A percentile compares a stretch with the other conserved stretches of the same genome.
Evolutionary conservation across 2,113 vertebrate genomes (phyloP).

Genomic region (Calyptomena viridis): DNA sequence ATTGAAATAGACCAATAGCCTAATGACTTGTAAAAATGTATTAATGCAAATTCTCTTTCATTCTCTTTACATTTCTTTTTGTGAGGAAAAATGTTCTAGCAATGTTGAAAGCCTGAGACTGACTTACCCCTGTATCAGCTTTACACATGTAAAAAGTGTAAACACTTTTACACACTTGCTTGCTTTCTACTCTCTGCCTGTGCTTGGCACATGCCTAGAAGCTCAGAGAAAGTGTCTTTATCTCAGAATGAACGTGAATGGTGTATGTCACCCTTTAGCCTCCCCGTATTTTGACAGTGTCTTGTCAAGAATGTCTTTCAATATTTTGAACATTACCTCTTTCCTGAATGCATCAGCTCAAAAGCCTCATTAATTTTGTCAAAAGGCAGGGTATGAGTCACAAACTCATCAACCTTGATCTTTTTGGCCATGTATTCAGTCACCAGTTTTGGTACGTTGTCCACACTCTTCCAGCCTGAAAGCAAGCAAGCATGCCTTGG

Average conservation of each 20-base stretch:
- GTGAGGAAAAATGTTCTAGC: not conserved
- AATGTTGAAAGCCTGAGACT: not conserved
- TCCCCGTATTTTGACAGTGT: not conserved
- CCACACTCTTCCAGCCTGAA: conserved; percentile 82
- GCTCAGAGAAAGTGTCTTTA: not conserved
- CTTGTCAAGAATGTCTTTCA: not conserved
- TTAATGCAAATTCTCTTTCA: not conserved
- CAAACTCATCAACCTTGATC: conserved; percentile 83
- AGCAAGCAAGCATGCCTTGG: not conserved
- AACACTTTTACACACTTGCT: not conserved
- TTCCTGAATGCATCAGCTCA: conserved; percentile 78
- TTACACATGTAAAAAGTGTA: not conserved
- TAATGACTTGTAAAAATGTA: not conserved
- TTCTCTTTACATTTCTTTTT: not conserved
- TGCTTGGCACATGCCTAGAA: not conserved
- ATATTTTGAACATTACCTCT: conserved; percentile 64
- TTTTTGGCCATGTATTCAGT: conserved; percentile 82
- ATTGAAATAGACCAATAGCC: not conserved
- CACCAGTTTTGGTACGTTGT: conserved; percentile 78
- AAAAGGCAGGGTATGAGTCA: conserved; percentile 77
- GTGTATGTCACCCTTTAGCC: not conserved
- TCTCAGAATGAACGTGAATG: not conserved
- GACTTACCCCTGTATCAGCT: not conserved
- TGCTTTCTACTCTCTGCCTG: not conserved
- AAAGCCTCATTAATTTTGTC: conserved; percentile 79